Conservation (phyloP, 2,888 invertebrate genomes). For the Ectemnius continuus region DNA sequence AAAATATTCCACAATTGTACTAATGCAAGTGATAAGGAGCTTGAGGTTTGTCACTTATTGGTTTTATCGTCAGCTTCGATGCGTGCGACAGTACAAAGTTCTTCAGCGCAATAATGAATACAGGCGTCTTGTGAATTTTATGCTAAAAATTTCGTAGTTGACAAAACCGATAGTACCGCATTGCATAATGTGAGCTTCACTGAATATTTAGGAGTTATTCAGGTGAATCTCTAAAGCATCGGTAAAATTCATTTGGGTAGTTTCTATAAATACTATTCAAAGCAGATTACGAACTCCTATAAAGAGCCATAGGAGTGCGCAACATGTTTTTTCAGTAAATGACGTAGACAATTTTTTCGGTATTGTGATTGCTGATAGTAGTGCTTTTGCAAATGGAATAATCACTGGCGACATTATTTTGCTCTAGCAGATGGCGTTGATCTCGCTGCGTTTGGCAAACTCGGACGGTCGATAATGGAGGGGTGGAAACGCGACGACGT, state of each 20-base stretch:
- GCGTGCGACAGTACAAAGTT: background rate
- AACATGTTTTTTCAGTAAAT: too few species aligned
- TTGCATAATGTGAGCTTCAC: background rate
- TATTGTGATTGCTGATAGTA: too few species aligned
- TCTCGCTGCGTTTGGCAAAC: conserved; percentile 53
- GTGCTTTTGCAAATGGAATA: too few species aligned
- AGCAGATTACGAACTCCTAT: too few species aligned
- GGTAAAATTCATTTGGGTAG: too few species aligned
- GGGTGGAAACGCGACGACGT: conserved; percentile 58
- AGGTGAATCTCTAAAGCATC: too few species aligned
- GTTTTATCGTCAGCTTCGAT: background rate
- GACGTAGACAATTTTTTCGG: too few species aligned
- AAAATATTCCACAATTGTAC: background rate
- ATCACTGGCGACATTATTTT: too few species aligned
- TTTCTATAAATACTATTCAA: too few species aligned
- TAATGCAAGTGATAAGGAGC: background rate
- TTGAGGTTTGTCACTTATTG: background rate
- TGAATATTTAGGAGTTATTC: background rate
- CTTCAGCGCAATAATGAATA: background rate
- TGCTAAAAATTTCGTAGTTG: background rate
- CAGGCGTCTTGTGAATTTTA: background rate
- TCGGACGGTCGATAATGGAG: conserved; percentile 57
- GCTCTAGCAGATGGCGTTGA: conserved; percentile 36
- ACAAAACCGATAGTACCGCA: background rate
- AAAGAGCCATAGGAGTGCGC: too few species aligned